Percentiles rank a stretch among this genome's conserved stretches.
phyloP scores from a whole-genome alignment of 2,888 invertebrate species.

The Ceramica pisi region DNA sequence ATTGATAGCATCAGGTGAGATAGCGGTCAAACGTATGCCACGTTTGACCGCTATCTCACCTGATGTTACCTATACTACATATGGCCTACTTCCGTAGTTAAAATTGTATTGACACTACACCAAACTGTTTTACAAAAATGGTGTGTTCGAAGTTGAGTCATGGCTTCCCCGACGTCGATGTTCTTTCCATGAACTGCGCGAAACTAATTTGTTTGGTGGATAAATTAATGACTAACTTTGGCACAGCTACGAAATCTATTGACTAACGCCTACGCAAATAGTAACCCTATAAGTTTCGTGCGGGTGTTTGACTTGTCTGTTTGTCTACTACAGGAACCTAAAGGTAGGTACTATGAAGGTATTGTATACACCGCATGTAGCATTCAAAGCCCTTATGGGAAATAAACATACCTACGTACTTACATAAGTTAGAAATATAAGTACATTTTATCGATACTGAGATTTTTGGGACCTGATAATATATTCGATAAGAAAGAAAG shows the following conservation, averaged over 20 bases:
- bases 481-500: neutral
- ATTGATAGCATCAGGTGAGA: too few species aligned
- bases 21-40: too few species aligned
- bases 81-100: too few species aligned
- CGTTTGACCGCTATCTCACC: too few species aligned
- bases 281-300: constrained; percentile 34
- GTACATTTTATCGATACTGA: neutral
- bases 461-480: neutral
- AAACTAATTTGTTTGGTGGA: constrained; percentile 45
- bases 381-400: neutral
- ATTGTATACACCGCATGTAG: neutral
- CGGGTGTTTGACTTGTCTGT: constrained; percentile 48
- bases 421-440: neutral
- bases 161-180: constrained; percentile 10
- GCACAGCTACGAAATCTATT: constrained; percentile 27
- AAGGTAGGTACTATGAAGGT: neutral
- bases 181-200: constrained; percentile 30
- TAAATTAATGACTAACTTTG: constrained; percentile 26
- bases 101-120: neutral
- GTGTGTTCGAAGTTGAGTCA: constrained; percentile 36
- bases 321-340: constrained; percentile 14
- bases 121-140: neutral
- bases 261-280: constrained; percentile 44
- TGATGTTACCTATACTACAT: too few species aligned
- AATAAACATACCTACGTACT: neutral